A percentile compares a stretch with the other conserved stretches of the same genome.
Evolutionary conservation across 1,140 invertebrate species (phyloP).

Genomic region (Calephelis nemesis): DNA sequence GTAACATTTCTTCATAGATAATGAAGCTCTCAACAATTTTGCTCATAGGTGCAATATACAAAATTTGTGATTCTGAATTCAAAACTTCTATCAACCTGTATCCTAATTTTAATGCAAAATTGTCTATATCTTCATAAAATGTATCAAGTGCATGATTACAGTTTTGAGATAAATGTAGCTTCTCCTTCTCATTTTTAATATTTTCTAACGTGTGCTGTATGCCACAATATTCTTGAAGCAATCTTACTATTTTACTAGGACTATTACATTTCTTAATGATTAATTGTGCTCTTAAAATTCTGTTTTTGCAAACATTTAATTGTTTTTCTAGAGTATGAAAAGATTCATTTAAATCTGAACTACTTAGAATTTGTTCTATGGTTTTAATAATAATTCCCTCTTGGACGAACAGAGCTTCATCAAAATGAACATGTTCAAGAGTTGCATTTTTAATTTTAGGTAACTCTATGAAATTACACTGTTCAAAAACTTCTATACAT

Average conservation of each 20-base stretch:
- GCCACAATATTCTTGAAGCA: constrained; percentile 52
- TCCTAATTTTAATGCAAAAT: background rate
- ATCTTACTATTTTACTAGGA: constrained; percentile 54
- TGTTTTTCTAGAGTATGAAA: constrained; percentile 40
- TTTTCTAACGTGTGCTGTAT: constrained; percentile 42
- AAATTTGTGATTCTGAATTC: background rate
- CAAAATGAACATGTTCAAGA: background rate
- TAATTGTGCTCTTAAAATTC: constrained; percentile 45
- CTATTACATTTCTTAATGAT: constrained; percentile 48
- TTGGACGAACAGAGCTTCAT: background rate
- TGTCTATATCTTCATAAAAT: background rate
- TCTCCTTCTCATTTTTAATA: constrained; percentile 34
- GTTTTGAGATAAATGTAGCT: background rate
- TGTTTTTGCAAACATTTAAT: constrained; percentile 47
- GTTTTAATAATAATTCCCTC: background rate
- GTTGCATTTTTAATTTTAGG: constrained; percentile 26
- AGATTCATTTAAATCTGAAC: background rate
- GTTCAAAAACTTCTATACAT: constrained; percentile 49
- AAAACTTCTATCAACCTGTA: background rate
- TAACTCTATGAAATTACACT: constrained; percentile 52
- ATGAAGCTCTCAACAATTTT: constrained; percentile 19
- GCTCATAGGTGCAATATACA: constrained; percentile 2
- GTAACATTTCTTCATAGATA: constrained; percentile 5
- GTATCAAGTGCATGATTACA: background rate
- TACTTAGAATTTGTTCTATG: background rate